phyloP scores from a whole-genome alignment of 2,797 vertebrate species.

The Picus viridis region DNA sequence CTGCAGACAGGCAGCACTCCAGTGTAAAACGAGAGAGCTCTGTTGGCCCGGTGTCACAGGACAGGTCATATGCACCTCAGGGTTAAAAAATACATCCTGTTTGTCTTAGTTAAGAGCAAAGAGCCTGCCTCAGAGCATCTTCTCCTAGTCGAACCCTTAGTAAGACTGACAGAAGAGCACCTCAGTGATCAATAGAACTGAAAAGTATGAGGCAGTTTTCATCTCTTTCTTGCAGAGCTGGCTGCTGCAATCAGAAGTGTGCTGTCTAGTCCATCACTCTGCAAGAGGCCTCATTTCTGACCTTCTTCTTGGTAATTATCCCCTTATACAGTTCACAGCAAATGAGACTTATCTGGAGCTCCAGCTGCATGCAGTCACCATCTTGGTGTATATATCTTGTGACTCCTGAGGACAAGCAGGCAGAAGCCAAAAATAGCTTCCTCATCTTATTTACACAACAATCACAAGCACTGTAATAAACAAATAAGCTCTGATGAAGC shows the following conservation, averaged over 20 bases:
- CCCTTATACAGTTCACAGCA: background rate
- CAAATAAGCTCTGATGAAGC: conserved; percentile 62
- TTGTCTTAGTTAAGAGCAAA: background rate
- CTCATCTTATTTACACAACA: conserved; percentile 66
- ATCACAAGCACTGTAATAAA: conserved; percentile 59
- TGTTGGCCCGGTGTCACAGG: background rate
- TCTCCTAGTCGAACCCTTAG: background rate
- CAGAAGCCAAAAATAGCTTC: conserved; percentile 46
- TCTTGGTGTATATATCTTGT: background rate
- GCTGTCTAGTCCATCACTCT: background rate
- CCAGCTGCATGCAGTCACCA: conserved; percentile 44
- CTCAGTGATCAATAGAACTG: background rate
- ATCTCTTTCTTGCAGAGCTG: conserved; percentile 4
- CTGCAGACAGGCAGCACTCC: background rate
- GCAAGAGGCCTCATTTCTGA: conserved; percentile 14
- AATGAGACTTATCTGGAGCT: background rate
- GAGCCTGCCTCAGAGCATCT: background rate
- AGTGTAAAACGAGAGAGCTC: background rate
- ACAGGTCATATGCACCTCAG: background rate
- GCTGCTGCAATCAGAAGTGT: background rate
- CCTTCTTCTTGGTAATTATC: conserved; percentile 34
- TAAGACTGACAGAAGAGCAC: background rate
- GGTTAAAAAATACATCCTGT: background rate
- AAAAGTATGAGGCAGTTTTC: conserved; percentile 20
- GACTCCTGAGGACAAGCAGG: conserved; percentile 30